Evolutionary conservation across 1,140 invertebrate genomes (phyloP).

Genomic region (Zaprionus tsacasi): DNA sequence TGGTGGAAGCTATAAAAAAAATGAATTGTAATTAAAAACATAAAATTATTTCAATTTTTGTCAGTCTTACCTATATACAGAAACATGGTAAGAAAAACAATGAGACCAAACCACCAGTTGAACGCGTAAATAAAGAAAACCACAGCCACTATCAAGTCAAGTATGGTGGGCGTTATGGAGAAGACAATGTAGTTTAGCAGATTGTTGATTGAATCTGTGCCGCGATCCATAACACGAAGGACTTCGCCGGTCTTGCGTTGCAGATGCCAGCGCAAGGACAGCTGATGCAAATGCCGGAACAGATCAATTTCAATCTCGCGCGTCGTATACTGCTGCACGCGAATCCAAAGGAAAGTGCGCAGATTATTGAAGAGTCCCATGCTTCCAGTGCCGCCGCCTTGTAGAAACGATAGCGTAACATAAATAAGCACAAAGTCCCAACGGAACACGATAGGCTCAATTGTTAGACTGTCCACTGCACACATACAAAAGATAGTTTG

Average conservation of each 20-base stretch:
- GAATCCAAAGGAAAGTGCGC: conserved; percentile 96
- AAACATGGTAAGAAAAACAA: conserved; percentile 96
- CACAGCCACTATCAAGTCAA: conserved; percentile 97
- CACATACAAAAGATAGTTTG: conserved; percentile 61
- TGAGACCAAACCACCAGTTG: conserved; percentile 96
- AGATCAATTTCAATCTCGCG: conserved; percentile 94
- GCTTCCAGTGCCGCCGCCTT: conserved; percentile 95
- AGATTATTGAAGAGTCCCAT: conserved; percentile 97
- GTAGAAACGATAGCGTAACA: conserved; percentile 94
- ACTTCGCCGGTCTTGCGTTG: conserved; percentile 98
- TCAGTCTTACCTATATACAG: conserved; percentile 93
- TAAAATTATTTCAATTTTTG: background rate
- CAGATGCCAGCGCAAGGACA: conserved; percentile 96
- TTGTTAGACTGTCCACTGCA: conserved; percentile 91
- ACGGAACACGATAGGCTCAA: conserved; percentile 87
- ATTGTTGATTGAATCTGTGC: conserved; percentile 97
- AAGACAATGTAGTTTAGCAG: conserved; percentile 95
- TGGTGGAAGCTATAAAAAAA: conserved; percentile 89
- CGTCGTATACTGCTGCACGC: conserved; percentile 97
- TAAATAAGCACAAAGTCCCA: conserved; percentile 96
- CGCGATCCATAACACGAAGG: conserved; percentile 96
- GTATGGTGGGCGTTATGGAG: conserved; percentile 94
- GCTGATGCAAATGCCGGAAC: conserved; percentile 93
- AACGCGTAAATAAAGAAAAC: conserved; percentile 94
- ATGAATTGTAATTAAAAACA: background rate